Conservation (phyloP, 2,888 invertebrate genomes). For the Strigamia maritima region DNA sequence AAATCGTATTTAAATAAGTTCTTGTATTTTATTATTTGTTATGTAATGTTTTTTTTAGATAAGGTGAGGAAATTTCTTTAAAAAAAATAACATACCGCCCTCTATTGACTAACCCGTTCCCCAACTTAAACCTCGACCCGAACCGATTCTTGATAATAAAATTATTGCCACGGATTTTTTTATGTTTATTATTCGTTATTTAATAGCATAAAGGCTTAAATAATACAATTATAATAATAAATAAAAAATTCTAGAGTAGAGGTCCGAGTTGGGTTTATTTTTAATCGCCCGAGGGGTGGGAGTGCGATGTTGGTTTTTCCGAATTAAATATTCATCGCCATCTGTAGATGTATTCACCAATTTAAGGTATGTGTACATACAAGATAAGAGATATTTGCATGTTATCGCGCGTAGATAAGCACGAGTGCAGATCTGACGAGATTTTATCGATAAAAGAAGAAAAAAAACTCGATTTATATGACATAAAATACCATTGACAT, state of each 20-base stretch:
- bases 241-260: too few relatives aligned
- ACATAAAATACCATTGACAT: too few relatives aligned
- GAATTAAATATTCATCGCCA: conserved; percentile 20
- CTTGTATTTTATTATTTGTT: background rate
- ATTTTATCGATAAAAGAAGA: background rate
- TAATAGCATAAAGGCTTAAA: background rate
- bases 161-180: background rate
- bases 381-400: background rate
- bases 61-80: background rate
- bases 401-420: background rate
- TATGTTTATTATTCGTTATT: background rate
- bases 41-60: too few relatives aligned
- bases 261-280: background rate
- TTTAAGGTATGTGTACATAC: background rate
- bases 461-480: background rate
- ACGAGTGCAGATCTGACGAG: background rate
- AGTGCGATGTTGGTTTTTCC: background rate
- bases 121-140: background rate
- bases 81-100: background rate
- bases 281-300: background rate
- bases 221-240: background rate
- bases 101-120: background rate
- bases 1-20: background rate
- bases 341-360: conserved; percentile 17
- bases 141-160: background rate